phyloP scores from a whole-genome alignment of 2,113 vertebrate species.

The Eonycteris spelaea region DNA sequence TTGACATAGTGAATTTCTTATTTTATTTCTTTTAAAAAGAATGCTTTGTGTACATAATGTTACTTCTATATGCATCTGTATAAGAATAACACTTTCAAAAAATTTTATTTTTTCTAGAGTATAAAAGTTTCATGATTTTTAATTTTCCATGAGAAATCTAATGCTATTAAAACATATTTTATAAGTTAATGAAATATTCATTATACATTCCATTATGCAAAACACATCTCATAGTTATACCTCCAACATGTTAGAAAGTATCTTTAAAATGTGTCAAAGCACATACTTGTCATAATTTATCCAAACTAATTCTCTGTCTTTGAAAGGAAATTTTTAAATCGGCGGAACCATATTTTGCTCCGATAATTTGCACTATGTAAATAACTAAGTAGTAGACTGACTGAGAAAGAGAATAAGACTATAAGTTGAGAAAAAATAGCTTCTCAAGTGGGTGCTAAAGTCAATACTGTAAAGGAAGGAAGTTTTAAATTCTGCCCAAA shows the following conservation, averaged over 20 bases:
- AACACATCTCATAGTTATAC: not conserved
- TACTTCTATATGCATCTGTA: not conserved
- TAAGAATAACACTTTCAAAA: not conserved
- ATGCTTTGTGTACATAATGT: not conserved
- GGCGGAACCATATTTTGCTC: not conserved
- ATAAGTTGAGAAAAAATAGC: conserved; percentile 25
- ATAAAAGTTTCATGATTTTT: not conserved
- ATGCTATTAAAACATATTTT: not conserved
- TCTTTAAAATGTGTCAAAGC: not conserved
- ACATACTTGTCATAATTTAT: not conserved
- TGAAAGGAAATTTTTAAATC: not conserved
- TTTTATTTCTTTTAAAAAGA: not conserved
- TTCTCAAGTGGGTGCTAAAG: not conserved
- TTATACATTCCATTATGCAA: not conserved
- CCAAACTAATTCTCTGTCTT: not conserved
- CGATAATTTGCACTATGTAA: conserved; percentile 15
- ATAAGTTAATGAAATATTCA: conserved; percentile 13
- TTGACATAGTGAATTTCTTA: not conserved
- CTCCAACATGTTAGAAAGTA: not conserved
- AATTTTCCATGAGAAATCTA: not conserved
- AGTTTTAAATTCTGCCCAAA: conserved; percentile 61
- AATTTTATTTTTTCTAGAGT: not conserved
- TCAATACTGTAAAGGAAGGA: conserved; percentile 37
- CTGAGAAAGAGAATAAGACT: conserved; percentile 29
- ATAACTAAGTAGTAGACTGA: conserved; percentile 36